phyloP scores from a whole-genome alignment of 2,797 vertebrate species.

The Eptatretus atami region DNA sequence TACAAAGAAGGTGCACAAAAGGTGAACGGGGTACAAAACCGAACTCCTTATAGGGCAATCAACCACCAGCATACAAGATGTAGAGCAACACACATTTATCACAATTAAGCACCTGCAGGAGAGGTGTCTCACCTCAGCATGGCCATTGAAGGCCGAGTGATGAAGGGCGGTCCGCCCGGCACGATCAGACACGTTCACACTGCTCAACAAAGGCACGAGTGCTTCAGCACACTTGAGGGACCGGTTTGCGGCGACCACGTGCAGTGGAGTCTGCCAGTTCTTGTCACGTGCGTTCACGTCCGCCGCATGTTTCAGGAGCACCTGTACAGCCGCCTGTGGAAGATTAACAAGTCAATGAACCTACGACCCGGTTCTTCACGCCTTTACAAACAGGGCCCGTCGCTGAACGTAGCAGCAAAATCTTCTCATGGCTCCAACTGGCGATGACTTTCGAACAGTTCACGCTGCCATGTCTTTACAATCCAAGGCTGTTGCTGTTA shows the following conservation, averaged over 20 bases:
- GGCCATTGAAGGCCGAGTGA: constrained; percentile 66
- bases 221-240: constrained; percentile 56
- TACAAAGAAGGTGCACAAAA: too few relatives aligned
- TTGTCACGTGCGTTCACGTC: constrained; percentile 87
- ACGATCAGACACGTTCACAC: constrained; percentile 72
- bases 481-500: too few relatives aligned
- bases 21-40: too few relatives aligned
- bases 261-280: constrained; percentile 89
- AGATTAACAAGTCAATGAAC: neutral
- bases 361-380: too few relatives aligned
- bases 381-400: too few relatives aligned
- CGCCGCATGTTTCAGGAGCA: constrained; percentile 65
- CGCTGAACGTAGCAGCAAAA: too few relatives aligned
- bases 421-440: too few relatives aligned
- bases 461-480: too few relatives aligned
- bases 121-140: constrained; percentile 36
- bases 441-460: too few relatives aligned
- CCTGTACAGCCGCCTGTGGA: constrained; percentile 44
- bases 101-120: neutral
- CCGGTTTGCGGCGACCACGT: constrained; percentile 62
- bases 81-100: too few relatives aligned
- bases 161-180: constrained; percentile 66
- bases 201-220: constrained; percentile 64
- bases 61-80: too few relatives aligned
- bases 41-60: too few relatives aligned